These are phyloP conservation scores for Halcyon smyrnensis DNA, from an alignment of 2,797 vertebrate genomes.

Conservation along the genomic window DNA sequence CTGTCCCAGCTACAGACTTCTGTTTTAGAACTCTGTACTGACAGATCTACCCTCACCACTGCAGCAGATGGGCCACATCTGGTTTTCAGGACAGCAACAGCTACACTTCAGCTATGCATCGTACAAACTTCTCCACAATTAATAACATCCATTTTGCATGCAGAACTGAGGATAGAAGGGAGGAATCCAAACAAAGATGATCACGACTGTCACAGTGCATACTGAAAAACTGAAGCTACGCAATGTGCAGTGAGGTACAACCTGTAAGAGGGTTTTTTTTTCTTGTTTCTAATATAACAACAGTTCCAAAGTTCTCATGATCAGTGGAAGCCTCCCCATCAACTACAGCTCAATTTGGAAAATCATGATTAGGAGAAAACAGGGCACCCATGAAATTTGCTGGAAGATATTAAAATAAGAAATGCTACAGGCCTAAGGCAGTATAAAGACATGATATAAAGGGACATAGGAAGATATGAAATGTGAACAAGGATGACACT, in stretches of 20 bases:
- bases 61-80: neutral
- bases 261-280: neutral
- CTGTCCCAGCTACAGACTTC: neutral
- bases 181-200: neutral
- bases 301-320: neutral
- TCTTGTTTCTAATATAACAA: neutral
- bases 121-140: neutral
- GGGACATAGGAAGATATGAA: neutral
- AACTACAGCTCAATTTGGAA: neutral
- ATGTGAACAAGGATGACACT: slow-evolving; percentile 7
- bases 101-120: neutral
- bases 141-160: neutral
- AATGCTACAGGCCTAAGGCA: neutral
- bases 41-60: neutral
- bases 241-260: neutral
- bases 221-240: neutral
- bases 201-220: neutral
- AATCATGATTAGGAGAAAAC: neutral
- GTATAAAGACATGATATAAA: neutral
- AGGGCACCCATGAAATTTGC: neutral
- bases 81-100: neutral
- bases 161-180: neutral
- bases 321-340: neutral
- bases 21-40: neutral
- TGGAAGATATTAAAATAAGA: neutral